phyloP scores from a whole-genome alignment of 23 tunicate genomes.

The Trididemnum clinides region DNA sequence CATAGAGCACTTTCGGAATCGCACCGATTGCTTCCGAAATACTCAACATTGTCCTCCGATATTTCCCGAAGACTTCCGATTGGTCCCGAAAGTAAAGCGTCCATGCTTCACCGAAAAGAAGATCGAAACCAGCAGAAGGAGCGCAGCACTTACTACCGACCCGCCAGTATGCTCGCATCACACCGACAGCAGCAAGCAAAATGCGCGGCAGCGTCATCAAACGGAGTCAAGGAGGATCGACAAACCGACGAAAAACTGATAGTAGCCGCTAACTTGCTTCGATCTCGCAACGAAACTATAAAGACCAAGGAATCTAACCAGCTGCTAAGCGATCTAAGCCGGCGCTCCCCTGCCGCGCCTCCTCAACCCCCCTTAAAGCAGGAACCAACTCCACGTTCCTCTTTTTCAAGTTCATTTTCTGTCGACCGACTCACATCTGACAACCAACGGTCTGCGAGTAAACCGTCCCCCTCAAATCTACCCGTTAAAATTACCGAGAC shows the following conservation, averaged over 20 bases:
- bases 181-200: conserved; percentile 18
- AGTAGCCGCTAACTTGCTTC: neutral
- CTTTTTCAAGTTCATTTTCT: conserved; percentile 46
- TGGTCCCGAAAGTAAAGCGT: neutral
- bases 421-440: conserved; percentile 56
- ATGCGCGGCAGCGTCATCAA: neutral
- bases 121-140: neutral
- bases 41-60: neutral
- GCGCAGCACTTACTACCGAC: conserved; percentile 63
- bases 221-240: neutral
- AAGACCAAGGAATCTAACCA: too few species aligned
- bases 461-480: neutral
- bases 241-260: neutral
- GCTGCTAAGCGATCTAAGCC: neutral
- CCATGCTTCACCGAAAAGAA: neutral
- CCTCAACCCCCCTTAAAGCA: neutral
- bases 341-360: neutral
- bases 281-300: neutral
- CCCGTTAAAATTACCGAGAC: neutral
- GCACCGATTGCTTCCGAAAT: neutral
- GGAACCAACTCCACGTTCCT: conserved; percentile 3
- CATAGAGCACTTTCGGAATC: neutral
- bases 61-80: neutral
- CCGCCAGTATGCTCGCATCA: conserved; percentile 47
- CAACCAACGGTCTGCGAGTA: neutral